These are phyloP conservation scores for Abscondita cerata DNA, from an alignment of 2,888 invertebrate species.

Conservation along the genomic window DNA sequence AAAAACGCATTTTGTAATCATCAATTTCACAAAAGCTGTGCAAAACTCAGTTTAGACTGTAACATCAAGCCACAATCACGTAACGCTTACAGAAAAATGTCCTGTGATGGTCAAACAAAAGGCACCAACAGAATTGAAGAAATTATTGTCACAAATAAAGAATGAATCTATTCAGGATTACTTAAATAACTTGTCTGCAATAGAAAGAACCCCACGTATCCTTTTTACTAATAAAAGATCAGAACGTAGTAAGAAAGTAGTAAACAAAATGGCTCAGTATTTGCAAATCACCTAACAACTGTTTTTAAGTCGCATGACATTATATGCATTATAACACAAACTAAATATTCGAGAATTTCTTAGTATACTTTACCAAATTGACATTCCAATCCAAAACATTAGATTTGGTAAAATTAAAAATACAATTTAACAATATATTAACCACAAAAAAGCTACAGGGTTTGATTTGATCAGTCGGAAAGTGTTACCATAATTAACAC, in stretches of 20 bases:
- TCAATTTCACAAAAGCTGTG: conserved; percentile 4
- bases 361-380: conserved; percentile 5
- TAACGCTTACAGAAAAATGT: neutral
- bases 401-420: neutral
- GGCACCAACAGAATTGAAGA: neutral
- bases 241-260: no score
- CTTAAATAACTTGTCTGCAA: neutral
- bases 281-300: conserved; percentile 8
- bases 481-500: conserved; percentile 2
- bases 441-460: neutral
- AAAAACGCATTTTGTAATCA: neutral
- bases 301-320: neutral
- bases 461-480: neutral
- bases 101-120: neutral
- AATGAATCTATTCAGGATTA: neutral
- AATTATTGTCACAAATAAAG: neutral
- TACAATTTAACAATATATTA: conserved; percentile 2
- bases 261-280: conserved; percentile 1
- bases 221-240: neutral
- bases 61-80: neutral
- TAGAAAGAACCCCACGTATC: neutral
- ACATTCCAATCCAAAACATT: conserved; percentile 2
- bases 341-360: neutral
- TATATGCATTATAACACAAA: neutral
- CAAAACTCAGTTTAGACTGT: neutral